phyloP scores from a whole-genome alignment of 1,140 invertebrate species.

The Hylyphantes graminicola region DNA sequence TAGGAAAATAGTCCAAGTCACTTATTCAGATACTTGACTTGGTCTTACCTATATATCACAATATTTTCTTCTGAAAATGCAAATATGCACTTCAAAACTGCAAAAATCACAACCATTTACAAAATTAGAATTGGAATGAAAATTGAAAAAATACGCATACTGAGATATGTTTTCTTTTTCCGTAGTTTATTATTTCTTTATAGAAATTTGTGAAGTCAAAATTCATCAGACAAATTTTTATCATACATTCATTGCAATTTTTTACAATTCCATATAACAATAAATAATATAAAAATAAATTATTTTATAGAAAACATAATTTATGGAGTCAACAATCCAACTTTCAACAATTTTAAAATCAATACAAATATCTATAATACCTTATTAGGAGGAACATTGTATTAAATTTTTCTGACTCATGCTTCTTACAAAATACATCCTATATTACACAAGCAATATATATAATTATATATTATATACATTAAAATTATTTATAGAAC shows the following conservation, averaged over 20 bases:
- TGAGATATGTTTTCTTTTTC: no score
- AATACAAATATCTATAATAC: constrained; percentile 47
- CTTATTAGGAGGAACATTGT: constrained; percentile 41
- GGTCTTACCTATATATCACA: background rate
- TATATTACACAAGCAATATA: constrained; percentile 38
- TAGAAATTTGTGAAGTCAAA: constrained; percentile 10
- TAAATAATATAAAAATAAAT: constrained; percentile 60
- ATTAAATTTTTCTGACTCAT: constrained; percentile 37
- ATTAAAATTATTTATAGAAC: constrained; percentile 40
- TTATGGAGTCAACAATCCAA: constrained; percentile 56
- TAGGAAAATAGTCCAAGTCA: background rate
- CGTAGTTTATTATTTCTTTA: constrained; percentile 23
- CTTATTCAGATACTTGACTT: background rate
- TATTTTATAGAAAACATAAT: constrained; percentile 53
- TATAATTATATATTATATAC: constrained; percentile 39
- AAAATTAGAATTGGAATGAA: background rate
- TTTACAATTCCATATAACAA: constrained; percentile 20
- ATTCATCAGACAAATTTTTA: constrained; percentile 1
- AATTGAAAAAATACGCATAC: background rate
- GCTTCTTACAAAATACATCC: constrained; percentile 19
- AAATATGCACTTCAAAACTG: background rate
- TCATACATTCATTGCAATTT: constrained; percentile 6
- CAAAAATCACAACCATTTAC: background rate
- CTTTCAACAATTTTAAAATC: constrained; percentile 51
- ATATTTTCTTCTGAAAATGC: background rate